phyloP scores from a whole-genome alignment of 2,113 vertebrate species.

The Orycteropus afer region DNA sequence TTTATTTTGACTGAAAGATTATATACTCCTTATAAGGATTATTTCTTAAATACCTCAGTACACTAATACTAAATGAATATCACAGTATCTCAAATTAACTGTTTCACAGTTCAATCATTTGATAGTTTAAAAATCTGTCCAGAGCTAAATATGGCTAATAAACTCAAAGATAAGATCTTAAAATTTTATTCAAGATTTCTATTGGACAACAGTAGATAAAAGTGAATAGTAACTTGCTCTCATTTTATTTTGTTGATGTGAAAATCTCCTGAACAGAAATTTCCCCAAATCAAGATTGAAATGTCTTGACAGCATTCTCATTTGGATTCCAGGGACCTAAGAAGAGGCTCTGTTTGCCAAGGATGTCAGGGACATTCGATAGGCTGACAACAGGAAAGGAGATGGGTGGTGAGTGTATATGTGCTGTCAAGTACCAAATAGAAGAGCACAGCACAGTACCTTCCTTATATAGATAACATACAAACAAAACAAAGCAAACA shows the following conservation, averaged over 20 bases:
- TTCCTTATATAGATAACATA: too few relatives aligned
- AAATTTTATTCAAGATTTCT: constrained; percentile 47
- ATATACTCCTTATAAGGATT: neutral
- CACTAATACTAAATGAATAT: neutral
- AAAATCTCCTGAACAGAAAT: neutral
- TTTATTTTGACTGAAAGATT: neutral
- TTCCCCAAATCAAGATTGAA: neutral
- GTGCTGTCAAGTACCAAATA: too few relatives aligned
- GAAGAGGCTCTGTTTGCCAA: too few relatives aligned
- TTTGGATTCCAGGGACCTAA: too few relatives aligned
- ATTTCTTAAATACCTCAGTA: constrained; percentile 33
- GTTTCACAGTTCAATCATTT: constrained; percentile 33
- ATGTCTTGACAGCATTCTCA: neutral
- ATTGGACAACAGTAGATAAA: neutral
- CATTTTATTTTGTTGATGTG: neutral
- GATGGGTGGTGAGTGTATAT: too few relatives aligned
- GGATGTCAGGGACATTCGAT: too few relatives aligned
- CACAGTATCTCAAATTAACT: neutral
- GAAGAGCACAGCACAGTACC: too few relatives aligned
- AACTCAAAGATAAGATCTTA: constrained; percentile 13
- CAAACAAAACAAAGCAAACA: too few relatives aligned
- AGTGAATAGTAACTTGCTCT: neutral
- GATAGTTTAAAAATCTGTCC: neutral
- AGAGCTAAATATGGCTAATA: constrained; percentile 5
- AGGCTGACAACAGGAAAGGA: too few relatives aligned